Percentiles rank a stretch among this genome's conserved stretches.
These are phyloP conservation scores for Dioctria linearis DNA, from an alignment of 2,888 invertebrate species.

Conservation along the genomic window DNA sequence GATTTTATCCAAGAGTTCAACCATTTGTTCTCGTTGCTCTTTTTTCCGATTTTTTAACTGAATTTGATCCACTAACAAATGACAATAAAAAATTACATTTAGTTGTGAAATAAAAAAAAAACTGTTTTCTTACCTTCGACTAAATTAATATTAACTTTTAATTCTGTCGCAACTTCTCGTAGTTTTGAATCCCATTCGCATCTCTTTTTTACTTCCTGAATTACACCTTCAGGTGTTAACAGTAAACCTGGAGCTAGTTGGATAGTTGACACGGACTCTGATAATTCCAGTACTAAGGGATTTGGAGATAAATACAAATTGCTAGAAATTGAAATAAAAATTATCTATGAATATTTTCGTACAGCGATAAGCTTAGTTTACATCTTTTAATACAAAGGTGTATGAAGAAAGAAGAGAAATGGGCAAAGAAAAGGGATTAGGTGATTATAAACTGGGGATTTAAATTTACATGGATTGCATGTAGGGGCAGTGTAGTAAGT, in stretches of 20 bases:
- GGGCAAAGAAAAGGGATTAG: too few species aligned
- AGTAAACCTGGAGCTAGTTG: conserved; percentile 68
- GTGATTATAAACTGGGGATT: too few species aligned
- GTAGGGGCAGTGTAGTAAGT: too few species aligned
- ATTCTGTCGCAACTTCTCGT: conserved; percentile 64
- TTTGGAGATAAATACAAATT: conserved; percentile 66
- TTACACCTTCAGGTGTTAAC: conserved; percentile 66
- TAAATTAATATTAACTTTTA: conserved; percentile 67
- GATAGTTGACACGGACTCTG: conserved; percentile 65
- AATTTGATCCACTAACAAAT: conserved; percentile 65
- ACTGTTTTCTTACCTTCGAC: conserved; percentile 64
- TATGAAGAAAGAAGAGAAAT: too few species aligned
- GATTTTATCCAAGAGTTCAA: conserved; percentile 67
- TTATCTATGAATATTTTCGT: too few species aligned
- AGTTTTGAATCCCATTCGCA: conserved; percentile 68
- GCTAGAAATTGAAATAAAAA: conserved; percentile 56
- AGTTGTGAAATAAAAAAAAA: conserved; percentile 4
- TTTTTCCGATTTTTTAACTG: conserved; percentile 63
- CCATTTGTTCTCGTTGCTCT: conserved; percentile 66
- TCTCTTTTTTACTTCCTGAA: conserved; percentile 68
- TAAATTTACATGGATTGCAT: too few species aligned
- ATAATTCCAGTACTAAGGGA: conserved; percentile 67
- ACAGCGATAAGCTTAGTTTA: too few species aligned
- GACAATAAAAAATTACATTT: neutral
- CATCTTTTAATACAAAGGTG: too few species aligned